Conservation (phyloP, 2,888 invertebrate genomes). For the Apeira syringaria region DNA sequence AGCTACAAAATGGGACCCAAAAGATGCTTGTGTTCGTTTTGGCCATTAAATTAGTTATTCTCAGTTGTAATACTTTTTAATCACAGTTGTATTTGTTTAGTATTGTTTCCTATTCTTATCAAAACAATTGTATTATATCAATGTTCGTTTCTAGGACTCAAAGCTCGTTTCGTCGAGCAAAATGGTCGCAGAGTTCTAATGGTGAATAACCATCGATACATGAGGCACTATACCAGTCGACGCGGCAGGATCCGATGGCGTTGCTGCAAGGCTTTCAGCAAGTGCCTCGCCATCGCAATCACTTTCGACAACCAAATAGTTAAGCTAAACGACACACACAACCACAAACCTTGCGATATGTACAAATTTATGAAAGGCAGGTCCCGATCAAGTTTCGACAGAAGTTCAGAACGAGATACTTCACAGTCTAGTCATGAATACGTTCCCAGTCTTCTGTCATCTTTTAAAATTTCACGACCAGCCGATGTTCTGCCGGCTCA, state of each 20-base stretch:
- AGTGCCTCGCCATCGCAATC: conserved; percentile 66
- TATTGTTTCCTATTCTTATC: background rate
- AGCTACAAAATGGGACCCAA: too few species aligned
- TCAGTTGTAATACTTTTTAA: too few species aligned
- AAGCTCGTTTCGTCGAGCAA: conserved; percentile 38
- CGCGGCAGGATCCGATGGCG: conserved; percentile 62
- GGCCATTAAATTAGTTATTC: too few species aligned
- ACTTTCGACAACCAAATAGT: conserved; percentile 54
- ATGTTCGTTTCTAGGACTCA: conserved; percentile 17
- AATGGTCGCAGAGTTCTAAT: conserved; percentile 55
- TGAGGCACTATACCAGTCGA: conserved; percentile 62
- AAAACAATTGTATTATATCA: conserved; percentile 1
- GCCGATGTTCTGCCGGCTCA: conserved; percentile 5
- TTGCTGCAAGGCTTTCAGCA: conserved; percentile 62
- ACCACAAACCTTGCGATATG: conserved; percentile 39
- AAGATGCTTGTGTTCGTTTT: too few species aligned
- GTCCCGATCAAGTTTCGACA: background rate
- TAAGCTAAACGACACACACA: conserved; percentile 64
- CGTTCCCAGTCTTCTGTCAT: background rate
- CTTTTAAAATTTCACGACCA: background rate
- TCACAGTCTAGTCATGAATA: conserved; percentile 4
- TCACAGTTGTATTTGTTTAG: too few species aligned
- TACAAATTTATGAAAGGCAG: background rate
- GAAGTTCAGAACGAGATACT: background rate
- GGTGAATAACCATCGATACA: conserved; percentile 58